Conservation (phyloP, 2,113 vertebrate genomes). For the Gobio gobio region DNA sequence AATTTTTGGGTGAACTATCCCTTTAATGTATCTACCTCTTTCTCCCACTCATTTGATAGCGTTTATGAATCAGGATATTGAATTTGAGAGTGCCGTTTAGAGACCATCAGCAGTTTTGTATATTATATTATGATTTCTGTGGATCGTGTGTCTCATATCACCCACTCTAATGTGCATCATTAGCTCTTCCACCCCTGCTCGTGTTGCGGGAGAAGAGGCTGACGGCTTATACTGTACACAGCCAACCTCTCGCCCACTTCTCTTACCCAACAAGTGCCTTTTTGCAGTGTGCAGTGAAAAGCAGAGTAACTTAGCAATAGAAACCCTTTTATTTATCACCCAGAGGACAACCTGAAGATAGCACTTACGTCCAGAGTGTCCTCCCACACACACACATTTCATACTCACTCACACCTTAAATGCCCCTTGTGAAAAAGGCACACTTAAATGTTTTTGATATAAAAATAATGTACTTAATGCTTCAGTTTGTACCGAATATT, state of each 20-base stretch:
- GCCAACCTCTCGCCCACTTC: slow-evolving; percentile 12
- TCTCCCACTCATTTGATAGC: not conserved
- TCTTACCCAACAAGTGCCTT: not conserved
- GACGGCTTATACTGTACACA: not conserved
- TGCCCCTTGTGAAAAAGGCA: not conserved
- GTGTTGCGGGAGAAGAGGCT: not conserved
- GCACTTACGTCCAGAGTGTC: not conserved
- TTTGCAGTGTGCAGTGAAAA: slow-evolving; percentile 13
- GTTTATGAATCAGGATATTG: not conserved
- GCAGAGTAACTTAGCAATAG: not conserved
- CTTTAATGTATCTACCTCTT: not conserved
- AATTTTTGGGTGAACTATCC: no score
- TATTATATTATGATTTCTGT: not conserved
- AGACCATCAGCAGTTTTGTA: not conserved
- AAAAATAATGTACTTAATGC: not conserved
- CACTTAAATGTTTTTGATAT: not conserved
- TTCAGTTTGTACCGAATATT: not conserved
- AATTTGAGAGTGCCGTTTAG: not conserved
- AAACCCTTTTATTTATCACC: slow-evolving; percentile 4
- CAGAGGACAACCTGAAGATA: slow-evolving; percentile 3
- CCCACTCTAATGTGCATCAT: slow-evolving; percentile 5
- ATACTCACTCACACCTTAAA: not conserved
- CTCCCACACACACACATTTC: slow-evolving; percentile 1
- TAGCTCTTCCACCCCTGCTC: not conserved
- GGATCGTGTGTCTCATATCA: slow-evolving; percentile 10